Evolutionary conservation across 2,113 vertebrate species (phyloP).

Genomic region (Phalacrocorax aristotelis): DNA sequence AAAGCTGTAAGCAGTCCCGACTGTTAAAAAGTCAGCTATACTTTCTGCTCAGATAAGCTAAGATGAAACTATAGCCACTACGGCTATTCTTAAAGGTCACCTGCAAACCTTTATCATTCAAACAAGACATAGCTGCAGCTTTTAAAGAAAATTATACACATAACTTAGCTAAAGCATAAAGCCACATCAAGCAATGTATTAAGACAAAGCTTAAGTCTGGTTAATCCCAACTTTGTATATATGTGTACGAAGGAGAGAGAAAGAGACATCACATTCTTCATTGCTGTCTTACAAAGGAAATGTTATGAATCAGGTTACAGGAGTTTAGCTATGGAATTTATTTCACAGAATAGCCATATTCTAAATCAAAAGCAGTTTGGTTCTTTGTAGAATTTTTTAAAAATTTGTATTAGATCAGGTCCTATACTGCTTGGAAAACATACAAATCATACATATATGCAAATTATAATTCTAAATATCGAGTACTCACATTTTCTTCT

Average conservation of each 20-base stretch:
- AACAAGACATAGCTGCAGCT: background rate
- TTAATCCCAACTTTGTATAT: background rate
- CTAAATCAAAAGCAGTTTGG: background rate
- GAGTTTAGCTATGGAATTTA: background rate
- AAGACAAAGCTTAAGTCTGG: background rate
- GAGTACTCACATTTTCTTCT: background rate
- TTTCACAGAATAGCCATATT: background rate
- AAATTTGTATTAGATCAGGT: background rate
- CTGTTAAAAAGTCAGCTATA: background rate
- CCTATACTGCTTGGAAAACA: background rate
- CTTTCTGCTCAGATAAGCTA: background rate
- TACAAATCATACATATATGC: background rate
- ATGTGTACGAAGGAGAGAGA: accelerated
- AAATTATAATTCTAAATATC: background rate
- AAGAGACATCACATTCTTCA: background rate
- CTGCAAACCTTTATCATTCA: background rate
- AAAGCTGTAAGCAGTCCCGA: accelerated
- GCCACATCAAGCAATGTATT: background rate
- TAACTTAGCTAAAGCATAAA: background rate
- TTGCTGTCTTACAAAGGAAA: background rate
- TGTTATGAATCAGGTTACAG: background rate
- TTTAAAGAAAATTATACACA: background rate
- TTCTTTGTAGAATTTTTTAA: background rate
- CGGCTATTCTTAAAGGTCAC: background rate
- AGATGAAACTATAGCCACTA: background rate